These are phyloP conservation scores for Rhagophthalmus giganteus DNA, from an alignment of 2,888 invertebrate species.

Conservation along the genomic window DNA sequence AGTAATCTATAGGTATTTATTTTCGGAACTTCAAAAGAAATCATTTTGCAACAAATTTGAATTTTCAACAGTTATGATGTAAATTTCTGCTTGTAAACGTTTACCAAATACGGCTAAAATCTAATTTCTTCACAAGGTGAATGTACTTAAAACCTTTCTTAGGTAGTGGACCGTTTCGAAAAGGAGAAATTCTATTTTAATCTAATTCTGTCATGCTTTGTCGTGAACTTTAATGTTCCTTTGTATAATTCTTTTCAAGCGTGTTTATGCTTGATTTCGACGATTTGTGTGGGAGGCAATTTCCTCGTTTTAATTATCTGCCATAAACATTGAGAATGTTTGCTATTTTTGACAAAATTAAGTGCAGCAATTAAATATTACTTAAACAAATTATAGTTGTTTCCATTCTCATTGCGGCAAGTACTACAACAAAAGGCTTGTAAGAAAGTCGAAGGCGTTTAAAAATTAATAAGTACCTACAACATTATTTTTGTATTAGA, in stretches of 20 bases:
- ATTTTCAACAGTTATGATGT: too few species aligned
- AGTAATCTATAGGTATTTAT: too few species aligned
- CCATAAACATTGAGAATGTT: constrained; percentile 1
- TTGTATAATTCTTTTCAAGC: constrained; percentile 16
- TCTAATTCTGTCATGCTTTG: constrained; percentile 14
- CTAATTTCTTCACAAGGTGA: constrained; percentile 5
- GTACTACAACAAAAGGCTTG: too few species aligned
- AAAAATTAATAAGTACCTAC: too few species aligned
- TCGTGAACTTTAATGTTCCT: constrained; percentile 13
- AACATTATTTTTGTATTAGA: neutral
- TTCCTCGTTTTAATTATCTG: constrained; percentile 15
- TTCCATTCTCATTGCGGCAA: too few species aligned
- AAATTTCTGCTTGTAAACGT: too few species aligned
- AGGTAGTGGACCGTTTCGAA: constrained; percentile 11
- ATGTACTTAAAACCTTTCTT: constrained; percentile 8
- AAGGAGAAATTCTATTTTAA: constrained; percentile 13
- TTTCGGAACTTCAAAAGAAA: too few species aligned
- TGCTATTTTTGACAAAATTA: neutral
- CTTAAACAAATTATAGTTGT: too few species aligned
- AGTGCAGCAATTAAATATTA: too few species aligned
- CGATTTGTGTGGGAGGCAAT: constrained; percentile 9
- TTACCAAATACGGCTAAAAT: too few species aligned
- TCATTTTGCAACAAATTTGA: too few species aligned
- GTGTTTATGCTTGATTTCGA: constrained; percentile 11
- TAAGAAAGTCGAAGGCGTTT: too few species aligned